Evolutionary conservation across 2,888 invertebrate genomes (phyloP).

Genomic region (Mimas tiliae): DNA sequence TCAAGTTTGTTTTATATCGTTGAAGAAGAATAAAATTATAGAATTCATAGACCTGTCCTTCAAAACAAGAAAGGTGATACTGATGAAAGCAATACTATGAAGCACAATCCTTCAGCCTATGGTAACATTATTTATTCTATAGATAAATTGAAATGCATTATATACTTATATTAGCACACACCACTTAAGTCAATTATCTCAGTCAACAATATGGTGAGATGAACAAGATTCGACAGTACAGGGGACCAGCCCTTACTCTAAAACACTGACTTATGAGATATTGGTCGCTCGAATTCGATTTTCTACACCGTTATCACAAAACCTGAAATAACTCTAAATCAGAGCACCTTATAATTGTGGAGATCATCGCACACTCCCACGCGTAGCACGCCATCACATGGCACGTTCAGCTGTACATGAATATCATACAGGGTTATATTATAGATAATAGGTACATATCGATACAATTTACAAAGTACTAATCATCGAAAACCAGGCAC

Average conservation of each 20-base stretch:
- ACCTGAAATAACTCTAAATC: constrained; percentile 79
- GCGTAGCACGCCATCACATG: constrained; percentile 78
- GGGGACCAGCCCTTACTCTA: constrained; percentile 75
- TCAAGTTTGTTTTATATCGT: not conserved
- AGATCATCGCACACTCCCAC: constrained; percentile 78
- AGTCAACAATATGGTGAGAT: constrained; percentile 38
- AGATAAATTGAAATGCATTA: constrained; percentile 76
- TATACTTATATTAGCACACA: constrained; percentile 54
- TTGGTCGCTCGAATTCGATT: constrained; percentile 77
- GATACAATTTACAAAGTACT: constrained; percentile 67
- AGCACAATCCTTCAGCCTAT: constrained; percentile 59
- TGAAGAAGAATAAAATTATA: not conserved
- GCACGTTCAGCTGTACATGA: constrained; percentile 73
- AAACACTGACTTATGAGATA: constrained; percentile 69
- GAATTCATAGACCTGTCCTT: constrained; percentile 30
- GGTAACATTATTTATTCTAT: constrained; percentile 69
- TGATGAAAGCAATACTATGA: constrained; percentile 49
- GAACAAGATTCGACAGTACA: constrained; percentile 49
- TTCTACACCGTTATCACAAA: constrained; percentile 77
- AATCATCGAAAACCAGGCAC: constrained; percentile 66
- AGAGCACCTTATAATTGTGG: constrained; percentile 86
- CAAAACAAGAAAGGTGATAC: constrained; percentile 35
- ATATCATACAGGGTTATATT: constrained; percentile 67
- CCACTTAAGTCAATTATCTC: constrained; percentile 35
- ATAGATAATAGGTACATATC: constrained; percentile 69